Evolutionary conservation across 2,113 vertebrate genomes (phyloP), one percentile per base, ranked within the genome.

Genomic region (Barnardius zonarius): DNA sequence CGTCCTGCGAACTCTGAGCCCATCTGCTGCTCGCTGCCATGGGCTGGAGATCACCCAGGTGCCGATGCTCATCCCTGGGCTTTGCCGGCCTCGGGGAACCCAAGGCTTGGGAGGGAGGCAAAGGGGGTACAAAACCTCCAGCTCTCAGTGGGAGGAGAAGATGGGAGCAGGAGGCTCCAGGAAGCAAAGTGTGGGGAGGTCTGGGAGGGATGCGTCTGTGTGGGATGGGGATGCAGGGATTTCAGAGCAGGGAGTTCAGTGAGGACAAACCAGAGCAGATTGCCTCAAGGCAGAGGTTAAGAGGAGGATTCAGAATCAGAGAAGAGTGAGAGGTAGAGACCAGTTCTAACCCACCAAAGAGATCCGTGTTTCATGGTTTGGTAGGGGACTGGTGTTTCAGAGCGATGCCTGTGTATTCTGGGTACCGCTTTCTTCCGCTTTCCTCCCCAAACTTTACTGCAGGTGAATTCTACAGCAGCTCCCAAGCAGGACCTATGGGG

Each of bases 1-100:
- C 67, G 20, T 27, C 15, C 92, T 84, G 96, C 95, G 83, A 69
- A 91, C 96, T 80, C 95, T 4, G 43, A 89, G 93, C 86, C 98
- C 97, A 97, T 97, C 97, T 98, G 97, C 93, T 90, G 86, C 89
- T 75, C 83, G 59, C 25, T 82, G 92, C 93, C 95, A 86, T 43
- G 75, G 96, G 96, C 97, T 96, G 97, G 96, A 97, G 95, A 37
- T 93, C 48, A 33, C 96, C 96, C 96, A 96, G 97, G 97, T 96
- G 95, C 83, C 57, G 44, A 43, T 83, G 95, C 95, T 93, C 95
- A 95, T 92, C 94, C 94, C 75, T 84, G 91, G 78, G 74, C 87
- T 66, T 28, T 35, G 9, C 64, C 92, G 14, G 87, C 5, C 1
- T 30, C 52, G 8, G 59, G 30, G 51, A 39, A 31, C 76, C 85